These are phyloP conservation scores for Ursus arctos DNA, from an alignment of 2,113 vertebrate species.

Conservation along the genomic window DNA sequence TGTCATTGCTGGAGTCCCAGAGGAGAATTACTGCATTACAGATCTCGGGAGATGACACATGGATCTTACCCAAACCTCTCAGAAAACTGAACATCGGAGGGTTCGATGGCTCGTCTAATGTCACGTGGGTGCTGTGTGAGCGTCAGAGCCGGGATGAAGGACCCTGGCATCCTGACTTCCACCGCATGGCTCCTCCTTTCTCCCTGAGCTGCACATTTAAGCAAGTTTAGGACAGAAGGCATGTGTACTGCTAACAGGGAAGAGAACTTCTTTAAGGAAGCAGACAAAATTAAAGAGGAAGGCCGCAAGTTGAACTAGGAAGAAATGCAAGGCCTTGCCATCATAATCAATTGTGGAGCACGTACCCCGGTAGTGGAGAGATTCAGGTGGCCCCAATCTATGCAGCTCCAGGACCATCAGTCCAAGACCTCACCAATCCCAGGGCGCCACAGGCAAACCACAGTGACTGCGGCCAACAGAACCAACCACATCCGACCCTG, in stretches of 20 bases:
- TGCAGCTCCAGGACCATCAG: background rate
- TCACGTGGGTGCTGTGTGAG: background rate
- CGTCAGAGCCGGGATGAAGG: background rate
- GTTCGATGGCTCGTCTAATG: accelerated
- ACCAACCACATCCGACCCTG: background rate
- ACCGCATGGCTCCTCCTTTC: background rate
- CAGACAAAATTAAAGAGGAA: background rate
- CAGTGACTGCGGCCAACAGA: background rate
- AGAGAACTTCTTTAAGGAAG: background rate
- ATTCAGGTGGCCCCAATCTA: background rate
- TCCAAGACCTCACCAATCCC: slow-evolving; percentile 33
- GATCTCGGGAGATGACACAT: background rate
- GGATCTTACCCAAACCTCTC: background rate
- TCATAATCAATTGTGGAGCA: background rate
- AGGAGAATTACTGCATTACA: background rate
- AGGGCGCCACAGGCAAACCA: slow-evolving; percentile 55
- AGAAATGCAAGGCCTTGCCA: background rate
- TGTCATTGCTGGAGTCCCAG: background rate
- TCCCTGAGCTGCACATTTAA: background rate
- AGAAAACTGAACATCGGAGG: background rate
- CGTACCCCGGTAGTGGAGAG: background rate
- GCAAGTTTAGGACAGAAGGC: background rate
- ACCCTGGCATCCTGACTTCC: background rate
- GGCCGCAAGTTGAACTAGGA: background rate
- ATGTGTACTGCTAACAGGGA: background rate